Base-by-base conservation (phyloP, 2,888 invertebrate genomes). In the Teleogryllus oceanicus region DNA sequence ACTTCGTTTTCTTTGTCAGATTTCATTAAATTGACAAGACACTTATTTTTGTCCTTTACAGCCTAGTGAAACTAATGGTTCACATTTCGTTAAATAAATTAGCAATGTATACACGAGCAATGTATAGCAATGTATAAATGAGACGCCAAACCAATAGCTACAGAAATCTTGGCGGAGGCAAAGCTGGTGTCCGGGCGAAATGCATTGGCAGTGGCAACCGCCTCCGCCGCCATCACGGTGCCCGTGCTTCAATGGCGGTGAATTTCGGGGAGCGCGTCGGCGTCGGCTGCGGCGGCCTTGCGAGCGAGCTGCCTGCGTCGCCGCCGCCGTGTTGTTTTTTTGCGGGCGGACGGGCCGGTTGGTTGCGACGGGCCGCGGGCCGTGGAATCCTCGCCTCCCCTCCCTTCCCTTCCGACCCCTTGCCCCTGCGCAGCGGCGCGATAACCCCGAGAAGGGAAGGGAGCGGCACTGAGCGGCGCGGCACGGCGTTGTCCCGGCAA, bases 301-400 rank as follows among this genome's bases (percentile, higher is more conserved):
- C 16, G 62, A 62, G 62, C 62, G 62, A 62, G 62, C 62, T 62
- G 62, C 62, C n/a, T 13, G 13, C 62, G 5, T 62, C n/a, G 62
- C 62, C 62, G 16, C 4, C 62, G 62, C 18, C 62, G 24, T 62
- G 62, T 62, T 62, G 3, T 62, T 62, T 62, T 62, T 62, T 62
- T 62, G 62, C 62, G 62, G 13, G 62, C 62, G 62, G 62, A n/a
- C 62, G 62, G 62, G 62, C n/a, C n/a, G 62, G 16, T 62, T n/a
- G 62, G 16, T 13, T 62, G 62, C 62, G 62, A n/a, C 62, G 62
- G 62, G 62, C 62, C 62, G 62, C 62, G 62, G 62, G 62, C 62
- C 62, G 62, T 62, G 62, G 62, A 62, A 62, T 62, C 62, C 62
- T 62, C 8, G n/a, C 62, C 62, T n/a, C 16, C 62, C 62, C 62